These are phyloP conservation scores for Apamea anceps DNA, from an alignment of 2,888 invertebrate genomes.

Conservation along the genomic window DNA sequence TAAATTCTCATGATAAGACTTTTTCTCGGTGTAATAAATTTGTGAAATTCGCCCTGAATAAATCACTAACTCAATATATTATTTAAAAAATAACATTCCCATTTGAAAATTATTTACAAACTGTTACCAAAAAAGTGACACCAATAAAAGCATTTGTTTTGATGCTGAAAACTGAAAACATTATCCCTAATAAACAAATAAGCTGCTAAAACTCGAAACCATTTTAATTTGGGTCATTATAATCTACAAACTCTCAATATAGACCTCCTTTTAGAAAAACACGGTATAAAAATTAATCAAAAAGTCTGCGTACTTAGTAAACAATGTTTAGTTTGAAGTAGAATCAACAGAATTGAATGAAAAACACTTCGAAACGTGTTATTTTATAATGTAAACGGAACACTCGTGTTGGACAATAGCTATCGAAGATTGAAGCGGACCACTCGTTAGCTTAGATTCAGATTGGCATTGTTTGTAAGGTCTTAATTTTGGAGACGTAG, in stretches of 20 bases:
- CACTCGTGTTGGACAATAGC: conserved; percentile 77
- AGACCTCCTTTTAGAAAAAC: background rate
- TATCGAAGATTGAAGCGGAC: conserved; percentile 71
- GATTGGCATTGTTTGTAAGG: conserved; percentile 71
- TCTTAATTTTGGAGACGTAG: conserved; percentile 49
- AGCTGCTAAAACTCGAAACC: background rate
- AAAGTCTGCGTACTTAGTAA: conserved; percentile 14
- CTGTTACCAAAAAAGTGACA: background rate
- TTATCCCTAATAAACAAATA: background rate
- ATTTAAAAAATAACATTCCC: background rate
- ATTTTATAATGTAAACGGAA: conserved; percentile 71
- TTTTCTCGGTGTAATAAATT: too few species aligned
- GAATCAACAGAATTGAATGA: conserved; percentile 36
- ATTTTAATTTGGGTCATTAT: conserved; percentile 1
- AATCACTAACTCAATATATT: too few species aligned
- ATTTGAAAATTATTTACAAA: background rate
- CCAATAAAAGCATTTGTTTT: background rate
- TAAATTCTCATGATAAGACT: too few species aligned
- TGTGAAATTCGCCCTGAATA: too few species aligned
- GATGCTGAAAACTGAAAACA: background rate
- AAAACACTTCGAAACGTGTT: conserved; percentile 49
- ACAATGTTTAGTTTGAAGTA: conserved; percentile 27
- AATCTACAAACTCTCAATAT: background rate
- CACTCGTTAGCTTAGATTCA: conserved; percentile 72
- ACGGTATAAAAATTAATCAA: background rate